Conservation (phyloP, 2,797 vertebrate genomes). For the Scolopax rusticola region DNA sequence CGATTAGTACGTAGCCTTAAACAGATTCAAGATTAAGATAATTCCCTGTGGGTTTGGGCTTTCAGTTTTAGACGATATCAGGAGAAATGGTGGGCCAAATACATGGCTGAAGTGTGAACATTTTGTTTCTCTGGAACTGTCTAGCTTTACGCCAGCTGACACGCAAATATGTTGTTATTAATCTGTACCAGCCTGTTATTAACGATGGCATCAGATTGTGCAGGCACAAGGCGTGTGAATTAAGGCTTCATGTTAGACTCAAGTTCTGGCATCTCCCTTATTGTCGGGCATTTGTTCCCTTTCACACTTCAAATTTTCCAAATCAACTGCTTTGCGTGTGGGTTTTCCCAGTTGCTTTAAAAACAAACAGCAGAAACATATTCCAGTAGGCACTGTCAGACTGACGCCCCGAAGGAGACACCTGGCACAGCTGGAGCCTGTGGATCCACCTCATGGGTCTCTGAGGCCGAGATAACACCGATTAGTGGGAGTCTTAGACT, state of each 20-base stretch:
- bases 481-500: background rate
- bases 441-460: background rate
- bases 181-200: slow-evolving; percentile 1
- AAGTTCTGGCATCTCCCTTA: background rate
- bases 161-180: slow-evolving; percentile 46
- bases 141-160: slow-evolving; percentile 29
- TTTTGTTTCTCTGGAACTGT: slow-evolving; percentile 20
- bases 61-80: background rate
- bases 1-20: background rate
- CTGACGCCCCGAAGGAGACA: background rate
- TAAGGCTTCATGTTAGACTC: background rate
- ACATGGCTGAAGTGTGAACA: slow-evolving; percentile 1
- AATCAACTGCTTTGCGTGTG: background rate
- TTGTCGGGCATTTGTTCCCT: background rate
- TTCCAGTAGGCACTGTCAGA: background rate
- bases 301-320: slow-evolving; percentile 17
- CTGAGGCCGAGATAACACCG: background rate
- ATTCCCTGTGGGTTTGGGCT: background rate
- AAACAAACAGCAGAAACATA: background rate
- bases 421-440: background rate
- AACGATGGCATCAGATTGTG: background rate
- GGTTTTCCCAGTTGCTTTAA: background rate
- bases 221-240: background rate
- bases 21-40: background rate
- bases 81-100: background rate